These are phyloP conservation scores for Ophion ellenae DNA, from an alignment of 2,888 invertebrate species.

Conservation along the genomic window DNA sequence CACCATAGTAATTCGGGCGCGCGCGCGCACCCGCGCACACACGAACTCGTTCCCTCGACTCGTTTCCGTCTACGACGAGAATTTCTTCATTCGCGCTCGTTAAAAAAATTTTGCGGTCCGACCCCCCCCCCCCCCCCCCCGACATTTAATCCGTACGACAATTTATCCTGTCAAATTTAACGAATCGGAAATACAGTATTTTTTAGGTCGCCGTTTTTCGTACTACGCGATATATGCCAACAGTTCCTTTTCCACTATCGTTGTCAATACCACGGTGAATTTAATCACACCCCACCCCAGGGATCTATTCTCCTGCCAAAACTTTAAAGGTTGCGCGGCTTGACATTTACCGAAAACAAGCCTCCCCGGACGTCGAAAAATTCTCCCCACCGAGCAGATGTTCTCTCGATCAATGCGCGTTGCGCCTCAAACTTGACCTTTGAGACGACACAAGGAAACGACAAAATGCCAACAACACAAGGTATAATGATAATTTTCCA, in stretches of 20 bases:
- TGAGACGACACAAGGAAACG: neutral
- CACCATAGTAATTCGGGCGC: constrained; percentile 47
- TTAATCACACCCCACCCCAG: constrained; percentile 77
- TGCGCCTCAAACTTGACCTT: neutral
- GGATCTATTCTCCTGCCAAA: constrained; percentile 60
- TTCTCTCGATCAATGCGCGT: constrained; percentile 60
- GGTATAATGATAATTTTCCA: constrained; percentile 60
- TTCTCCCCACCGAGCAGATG: neutral
- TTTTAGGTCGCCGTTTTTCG: too few relatives aligned
- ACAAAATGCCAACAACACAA: neutral
- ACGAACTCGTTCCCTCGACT: neutral
- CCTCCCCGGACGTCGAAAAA: neutral
- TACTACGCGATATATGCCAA: too few relatives aligned
- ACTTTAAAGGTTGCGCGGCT: constrained; percentile 72
- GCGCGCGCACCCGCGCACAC: neutral
- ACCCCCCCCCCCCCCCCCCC: neutral
- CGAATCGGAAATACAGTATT: too few relatives aligned
- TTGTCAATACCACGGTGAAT: constrained; percentile 62
- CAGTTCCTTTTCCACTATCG: neutral
- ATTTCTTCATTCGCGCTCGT: neutral
- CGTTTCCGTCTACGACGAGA: neutral
- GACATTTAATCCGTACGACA: neutral
- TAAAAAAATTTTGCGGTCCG: constrained; percentile 3
- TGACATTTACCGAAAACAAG: constrained; percentile 72
- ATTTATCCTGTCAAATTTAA: too few relatives aligned